Percentiles rank a stretch among this genome's conserved stretches.
Conservation (phyloP, 2,888 invertebrate genomes). For the Himalopsyche kuldschensis region DNA sequence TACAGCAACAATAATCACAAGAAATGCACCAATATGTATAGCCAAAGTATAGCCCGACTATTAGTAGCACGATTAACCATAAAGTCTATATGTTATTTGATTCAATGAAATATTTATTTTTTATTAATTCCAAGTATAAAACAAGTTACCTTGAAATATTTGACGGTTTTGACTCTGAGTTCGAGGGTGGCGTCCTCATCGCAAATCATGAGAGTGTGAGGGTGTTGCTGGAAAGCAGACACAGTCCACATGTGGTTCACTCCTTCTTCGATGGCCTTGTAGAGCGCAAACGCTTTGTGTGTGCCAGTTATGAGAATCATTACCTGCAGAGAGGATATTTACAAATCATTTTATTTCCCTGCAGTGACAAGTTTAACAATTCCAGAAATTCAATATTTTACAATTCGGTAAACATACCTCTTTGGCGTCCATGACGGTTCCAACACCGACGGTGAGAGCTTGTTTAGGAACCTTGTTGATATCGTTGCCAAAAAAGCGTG, state of each 20-base stretch:
- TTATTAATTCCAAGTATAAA: neutral
- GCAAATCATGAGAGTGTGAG: slow-evolving; percentile 88
- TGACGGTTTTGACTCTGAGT: slow-evolving; percentile 95
- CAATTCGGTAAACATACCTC: slow-evolving; percentile 64
- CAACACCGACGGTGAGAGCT: slow-evolving; percentile 97
- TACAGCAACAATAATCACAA: no score
- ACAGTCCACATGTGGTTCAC: slow-evolving; percentile 99
- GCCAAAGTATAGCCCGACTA: no score
- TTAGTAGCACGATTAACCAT: no score
- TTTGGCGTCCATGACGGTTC: slow-evolving; percentile 97
- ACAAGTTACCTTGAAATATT: slow-evolving; percentile 87
- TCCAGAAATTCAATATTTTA: no score
- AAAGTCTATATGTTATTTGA: neutral
- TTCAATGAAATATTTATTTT: neutral
- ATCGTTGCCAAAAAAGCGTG: slow-evolving; percentile 95
- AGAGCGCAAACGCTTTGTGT: slow-evolving; percentile 94
- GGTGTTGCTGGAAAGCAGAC: slow-evolving; percentile 96
- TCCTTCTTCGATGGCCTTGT: slow-evolving; percentile 98
- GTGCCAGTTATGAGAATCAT: slow-evolving; percentile 97
- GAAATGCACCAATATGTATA: no score
- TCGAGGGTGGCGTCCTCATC: slow-evolving; percentile 98
- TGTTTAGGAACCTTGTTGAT: slow-evolving; percentile 90
- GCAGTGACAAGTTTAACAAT: no score
- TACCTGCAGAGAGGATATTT: slow-evolving; percentile 59
- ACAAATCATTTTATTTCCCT: no score